Evolutionary conservation across 2,888 invertebrate species (phyloP).

Genomic region (Rhingia campestris): DNA sequence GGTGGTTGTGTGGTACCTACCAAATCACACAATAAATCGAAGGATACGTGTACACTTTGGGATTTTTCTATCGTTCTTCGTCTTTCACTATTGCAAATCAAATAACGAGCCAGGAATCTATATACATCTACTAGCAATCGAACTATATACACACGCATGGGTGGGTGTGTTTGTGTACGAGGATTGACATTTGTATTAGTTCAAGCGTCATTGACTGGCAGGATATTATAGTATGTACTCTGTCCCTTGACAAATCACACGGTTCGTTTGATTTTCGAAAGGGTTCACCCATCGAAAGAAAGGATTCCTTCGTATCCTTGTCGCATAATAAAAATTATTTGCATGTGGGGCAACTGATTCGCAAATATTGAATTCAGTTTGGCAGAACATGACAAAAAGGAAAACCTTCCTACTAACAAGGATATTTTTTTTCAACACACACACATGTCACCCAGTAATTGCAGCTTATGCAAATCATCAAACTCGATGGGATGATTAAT

Average conservation of each 20-base stretch:
- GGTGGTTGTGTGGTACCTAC: slow-evolving; percentile 2
- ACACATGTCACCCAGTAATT: slow-evolving; percentile 39
- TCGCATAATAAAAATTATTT: slow-evolving; percentile 21
- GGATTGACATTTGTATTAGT: slow-evolving; percentile 67
- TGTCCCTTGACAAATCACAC: slow-evolving; percentile 49
- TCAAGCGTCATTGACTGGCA: slow-evolving; percentile 61
- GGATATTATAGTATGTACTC: slow-evolving; percentile 47
- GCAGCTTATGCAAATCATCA: slow-evolving; percentile 65
- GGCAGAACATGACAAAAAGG: background rate
- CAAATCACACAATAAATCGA: slow-evolving; percentile 63
- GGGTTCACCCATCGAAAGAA: slow-evolving; percentile 40
- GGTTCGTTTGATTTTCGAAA: slow-evolving; percentile 48
- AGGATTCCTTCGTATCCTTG: slow-evolving; percentile 20
- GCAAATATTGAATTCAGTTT: slow-evolving; percentile 43
- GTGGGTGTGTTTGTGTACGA: slow-evolving; percentile 51
- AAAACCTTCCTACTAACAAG: slow-evolving; percentile 15
- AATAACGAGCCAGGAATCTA: slow-evolving; percentile 45
- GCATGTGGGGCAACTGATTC: slow-evolving; percentile 23
- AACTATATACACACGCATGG: background rate
- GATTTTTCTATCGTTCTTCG: slow-evolving; percentile 8
- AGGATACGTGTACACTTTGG: slow-evolving; percentile 64
- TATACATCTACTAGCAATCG: background rate
- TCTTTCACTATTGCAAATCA: slow-evolving; percentile 60
- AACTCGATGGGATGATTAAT: slow-evolving; percentile 55
- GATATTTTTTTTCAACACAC: background rate